phyloP scores from a whole-genome alignment of 1,140 invertebrate species.

The Leptinotarsa lineolata region DNA sequence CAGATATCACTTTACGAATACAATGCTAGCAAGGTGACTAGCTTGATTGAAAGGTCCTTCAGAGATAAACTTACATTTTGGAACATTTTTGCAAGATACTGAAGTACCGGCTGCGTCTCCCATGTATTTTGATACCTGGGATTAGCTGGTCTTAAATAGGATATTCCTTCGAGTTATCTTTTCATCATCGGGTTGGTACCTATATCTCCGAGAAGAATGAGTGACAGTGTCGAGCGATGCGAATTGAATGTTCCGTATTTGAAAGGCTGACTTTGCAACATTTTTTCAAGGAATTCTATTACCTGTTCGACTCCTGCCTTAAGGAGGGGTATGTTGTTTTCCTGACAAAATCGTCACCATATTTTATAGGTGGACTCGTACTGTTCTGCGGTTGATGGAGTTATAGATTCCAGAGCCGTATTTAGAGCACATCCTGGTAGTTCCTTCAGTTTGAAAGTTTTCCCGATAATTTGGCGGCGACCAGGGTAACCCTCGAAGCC shows the following conservation, averaged over 20 bases:
- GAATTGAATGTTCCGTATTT: conserved; percentile 19
- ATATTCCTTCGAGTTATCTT: conserved; percentile 46
- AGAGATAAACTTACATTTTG: neutral
- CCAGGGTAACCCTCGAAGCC: conserved; percentile 31
- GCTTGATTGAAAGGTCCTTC: conserved; percentile 19
- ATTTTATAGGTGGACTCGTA: conserved; percentile 9
- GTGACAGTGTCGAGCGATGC: conserved; percentile 13
- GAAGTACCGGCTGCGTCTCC: conserved; percentile 23
- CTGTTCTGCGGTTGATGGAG: neutral
- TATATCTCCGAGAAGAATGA: conserved; percentile 21
- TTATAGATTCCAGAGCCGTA: conserved; percentile 1
- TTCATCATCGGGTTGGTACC: conserved; percentile 27
- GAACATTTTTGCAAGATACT: conserved; percentile 14
- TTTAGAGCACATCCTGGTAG: conserved; percentile 9
- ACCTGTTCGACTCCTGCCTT: conserved; percentile 11
- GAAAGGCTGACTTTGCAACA: conserved; percentile 2
- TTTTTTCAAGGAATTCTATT: conserved; percentile 13
- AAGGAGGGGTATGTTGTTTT: neutral
- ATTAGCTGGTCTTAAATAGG: conserved; percentile 31
- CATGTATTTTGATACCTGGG: conserved; percentile 42
- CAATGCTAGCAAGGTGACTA: conserved; percentile 33
- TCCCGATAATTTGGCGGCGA: conserved; percentile 36
- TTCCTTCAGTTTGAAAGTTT: conserved; percentile 19
- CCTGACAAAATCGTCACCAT: conserved; percentile 24
- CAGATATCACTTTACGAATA: too few relatives aligned